Evolutionary conservation across 1,140 invertebrate genomes (phyloP).

Genomic region (Halyomorpha halys): DNA sequence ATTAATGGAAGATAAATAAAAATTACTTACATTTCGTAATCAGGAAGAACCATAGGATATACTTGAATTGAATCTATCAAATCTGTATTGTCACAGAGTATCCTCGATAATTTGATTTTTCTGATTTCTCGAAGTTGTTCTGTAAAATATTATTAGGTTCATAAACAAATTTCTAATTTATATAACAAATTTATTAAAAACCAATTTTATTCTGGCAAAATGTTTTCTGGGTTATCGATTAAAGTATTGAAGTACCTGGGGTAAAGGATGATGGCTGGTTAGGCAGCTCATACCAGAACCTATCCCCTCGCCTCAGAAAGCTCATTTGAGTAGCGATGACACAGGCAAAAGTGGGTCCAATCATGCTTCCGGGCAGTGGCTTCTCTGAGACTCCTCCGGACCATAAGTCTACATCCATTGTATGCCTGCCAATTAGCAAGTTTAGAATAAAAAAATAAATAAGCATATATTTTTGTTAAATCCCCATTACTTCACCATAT

Average conservation of each 20-base stretch:
- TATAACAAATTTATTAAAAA: conserved; percentile 1
- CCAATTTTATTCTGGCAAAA: too few species aligned
- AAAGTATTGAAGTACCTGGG: conserved; percentile 38
- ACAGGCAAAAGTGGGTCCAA: conserved; percentile 91
- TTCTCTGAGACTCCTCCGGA: conserved; percentile 86
- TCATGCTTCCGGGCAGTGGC: conserved; percentile 67
- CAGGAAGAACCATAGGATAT: conserved; percentile 84
- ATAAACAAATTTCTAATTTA: not conserved
- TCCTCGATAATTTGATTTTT: conserved; percentile 70
- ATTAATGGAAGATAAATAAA: not conserved
- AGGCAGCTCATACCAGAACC: conserved; percentile 75
- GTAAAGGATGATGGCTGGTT: conserved; percentile 87
- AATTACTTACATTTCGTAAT: conserved; percentile 74
- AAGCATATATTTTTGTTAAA: too few species aligned
- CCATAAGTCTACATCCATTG: conserved; percentile 82
- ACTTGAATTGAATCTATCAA: conserved; percentile 84
- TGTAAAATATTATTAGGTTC: conserved; percentile 31
- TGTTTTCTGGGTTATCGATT: not conserved
- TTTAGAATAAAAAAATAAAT: too few species aligned
- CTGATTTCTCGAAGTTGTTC: conserved; percentile 85
- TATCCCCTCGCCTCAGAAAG: conserved; percentile 77
- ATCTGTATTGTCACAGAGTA: conserved; percentile 94
- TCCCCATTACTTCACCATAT: too few species aligned
- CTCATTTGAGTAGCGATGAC: conserved; percentile 94
- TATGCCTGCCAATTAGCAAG: conserved; percentile 42